Evolutionary conservation across 2,797 vertebrate species (phyloP), one percentile per base, ranked within the genome.

Genomic region (Chromis chromis): DNA sequence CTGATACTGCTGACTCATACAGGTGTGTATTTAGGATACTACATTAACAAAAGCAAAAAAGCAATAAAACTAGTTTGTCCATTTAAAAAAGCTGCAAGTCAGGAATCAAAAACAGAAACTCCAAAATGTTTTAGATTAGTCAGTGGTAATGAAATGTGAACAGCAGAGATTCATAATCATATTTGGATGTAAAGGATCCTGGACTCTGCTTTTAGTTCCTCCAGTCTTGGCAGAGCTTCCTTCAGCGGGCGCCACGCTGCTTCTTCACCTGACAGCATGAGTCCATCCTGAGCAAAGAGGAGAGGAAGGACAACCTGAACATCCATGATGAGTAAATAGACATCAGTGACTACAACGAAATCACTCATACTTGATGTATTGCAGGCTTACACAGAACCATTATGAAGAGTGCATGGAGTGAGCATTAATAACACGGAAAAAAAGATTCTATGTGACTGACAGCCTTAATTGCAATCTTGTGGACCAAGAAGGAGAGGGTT

Each of bases 251-350:
- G 89, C 95, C 96, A 98, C 6, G 74, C 85, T 31, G 79, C 52
- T 55, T 95, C 91, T 54, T 95, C 88, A n/a, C 97, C 98, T 0
- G 92, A 92, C 69, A 97, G 84, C 95, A 98, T 96, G 73, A 96
- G 94, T 70, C 78, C 79, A 78, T 98, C 97, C 98, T 99, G 84
- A 4, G 14, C 40, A 59, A 27, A 77, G 69, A 70, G 49, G 31
- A 61, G 14, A n/a, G 6, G 24, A 19, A 4, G n/a, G 21, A 40
- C 25, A 6, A 65, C 21, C 9, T 63, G 13, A 82, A n/a, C 9
- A 76, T 61, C 2, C 21, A 21, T 27, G 13, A 70, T 19, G 9
- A 36, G 33, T 27, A 62, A 36, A 40, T 27, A 62, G 54, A 56
- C n/a, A 50, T 25, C 16, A 28, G 46, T 11, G 6, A 63, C 22